A percentile compares a stretch with the other conserved stretches of the same genome.
phyloP scores from a whole-genome alignment of 2,113 vertebrate genomes.

The Rallus limicola region DNA sequence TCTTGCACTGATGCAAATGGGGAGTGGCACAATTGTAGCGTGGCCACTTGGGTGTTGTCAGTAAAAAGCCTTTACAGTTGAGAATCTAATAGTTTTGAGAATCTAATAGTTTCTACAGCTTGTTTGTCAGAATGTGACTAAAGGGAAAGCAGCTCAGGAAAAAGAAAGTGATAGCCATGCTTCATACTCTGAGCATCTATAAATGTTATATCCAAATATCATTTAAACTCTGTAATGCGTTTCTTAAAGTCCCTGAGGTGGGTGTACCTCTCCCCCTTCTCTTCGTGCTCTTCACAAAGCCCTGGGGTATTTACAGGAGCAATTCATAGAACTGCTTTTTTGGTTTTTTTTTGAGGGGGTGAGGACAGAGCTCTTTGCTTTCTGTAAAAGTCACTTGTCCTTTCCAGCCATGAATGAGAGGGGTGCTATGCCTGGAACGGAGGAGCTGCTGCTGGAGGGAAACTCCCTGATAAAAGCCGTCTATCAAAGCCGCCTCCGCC shows the following conservation, averaged over 20 bases:
- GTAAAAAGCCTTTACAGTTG: background rate
- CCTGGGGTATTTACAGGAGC: accelerated
- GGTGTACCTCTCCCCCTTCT: background rate
- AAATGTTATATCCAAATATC: background rate
- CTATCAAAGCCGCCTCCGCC: conserved; percentile 86
- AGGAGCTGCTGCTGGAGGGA: conserved; percentile 81
- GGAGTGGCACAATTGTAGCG: background rate
- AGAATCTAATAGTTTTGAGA: background rate
- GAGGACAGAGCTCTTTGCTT: background rate
- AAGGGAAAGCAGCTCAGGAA: background rate
- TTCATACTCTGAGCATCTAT: background rate
- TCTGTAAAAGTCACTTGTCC: background rate
- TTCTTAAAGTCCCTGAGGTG: background rate
- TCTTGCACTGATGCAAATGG: background rate
- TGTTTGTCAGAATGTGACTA: background rate
- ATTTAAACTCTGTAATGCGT: background rate
- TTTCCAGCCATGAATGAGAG: background rate
- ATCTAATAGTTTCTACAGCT: background rate
- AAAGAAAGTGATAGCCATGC: too few species aligned
- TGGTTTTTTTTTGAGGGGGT: too few species aligned
- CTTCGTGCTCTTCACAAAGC: background rate
- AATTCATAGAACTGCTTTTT: background rate
- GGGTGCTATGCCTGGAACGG: conserved; percentile 71
- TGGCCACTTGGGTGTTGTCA: background rate
- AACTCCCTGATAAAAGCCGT: conserved; percentile 90